Base-by-base conservation (phyloP, 2,797 vertebrate genomes). In the Bovichtus diacanthus region DNA sequence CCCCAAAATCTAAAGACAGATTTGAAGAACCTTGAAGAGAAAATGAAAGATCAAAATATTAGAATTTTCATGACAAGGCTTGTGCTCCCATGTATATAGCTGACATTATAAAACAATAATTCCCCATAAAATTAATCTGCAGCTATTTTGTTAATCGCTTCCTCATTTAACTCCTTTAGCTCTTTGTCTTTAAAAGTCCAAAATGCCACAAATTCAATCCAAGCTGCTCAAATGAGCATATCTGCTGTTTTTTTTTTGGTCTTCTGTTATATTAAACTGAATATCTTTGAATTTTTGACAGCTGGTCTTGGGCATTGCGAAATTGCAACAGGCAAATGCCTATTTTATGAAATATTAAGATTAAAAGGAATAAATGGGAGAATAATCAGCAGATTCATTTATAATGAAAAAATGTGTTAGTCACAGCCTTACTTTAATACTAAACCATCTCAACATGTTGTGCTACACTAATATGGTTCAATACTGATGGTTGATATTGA, bases 1-100 rank as follows among this genome's bases (percentile, higher is more conserved):
- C 92, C 90, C 88, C 83, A 61, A 80, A 88, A 72, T 79, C 75
- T 80, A 55, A 29, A 55, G 47, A 78, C 36, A 29, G 76, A 84
- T 58, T 78, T 73, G 65, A 70, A 70, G 65, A 88, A 88, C 86
- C 88, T 89, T 75, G 2, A 61, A 61, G 13, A 25, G 4, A 74
- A 49, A 54, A 63, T 1, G 3, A 25, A 29, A 60, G 2, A 34
- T 23, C 10, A 8, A 59, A 59, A 29, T 23, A 0, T 44, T 70
- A 21, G 1, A 3, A 50, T 7, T n/a, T 10, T 43, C 43, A 27
- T 25, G 13, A 65, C 4, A 68, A 43, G 6, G 7, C 2, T 31
- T 47, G 9, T 23, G 31, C 8, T 39, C 11, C 65, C 2, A 34
- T 10, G 5, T 0, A 10, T 0, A 10, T 3, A 3, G 15, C 4